Percentiles rank a stretch among this genome's conserved stretches.
Conservation (phyloP, 1,140 invertebrate species). For the Brachionus asplanchnoidis region DNA sequence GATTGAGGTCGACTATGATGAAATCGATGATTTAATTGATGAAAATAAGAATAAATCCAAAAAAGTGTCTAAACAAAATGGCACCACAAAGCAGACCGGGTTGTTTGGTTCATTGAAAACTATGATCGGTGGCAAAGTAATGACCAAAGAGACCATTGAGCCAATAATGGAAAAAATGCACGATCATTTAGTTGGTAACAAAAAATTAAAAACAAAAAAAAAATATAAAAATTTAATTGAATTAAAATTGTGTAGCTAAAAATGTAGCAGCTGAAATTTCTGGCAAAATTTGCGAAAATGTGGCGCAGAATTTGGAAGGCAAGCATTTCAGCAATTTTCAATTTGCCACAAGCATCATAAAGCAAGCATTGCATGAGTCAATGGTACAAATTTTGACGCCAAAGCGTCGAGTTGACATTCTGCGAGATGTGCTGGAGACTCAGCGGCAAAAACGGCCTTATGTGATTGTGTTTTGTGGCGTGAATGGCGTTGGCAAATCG, state of each 20-base stretch:
- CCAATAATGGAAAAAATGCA: constrained; percentile 87
- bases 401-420: constrained; percentile 86
- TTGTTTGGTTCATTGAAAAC: constrained; percentile 62
- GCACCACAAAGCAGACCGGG: constrained; percentile 47
- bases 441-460: constrained; percentile 77
- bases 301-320: constrained; percentile 83
- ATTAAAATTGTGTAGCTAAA: constrained; percentile 63
- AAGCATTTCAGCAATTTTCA: constrained; percentile 89
- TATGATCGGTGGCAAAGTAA: constrained; percentile 61
- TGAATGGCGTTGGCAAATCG: constrained; percentile 98
- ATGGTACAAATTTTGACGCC: constrained; percentile 88
- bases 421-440: constrained; percentile 88
- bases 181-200: constrained; percentile 69
- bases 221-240: constrained; percentile 35
- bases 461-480: constrained; percentile 94
- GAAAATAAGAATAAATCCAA: constrained; percentile 14
- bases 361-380: constrained; percentile 59
- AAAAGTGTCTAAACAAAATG: constrained; percentile 44
- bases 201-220: background rate
- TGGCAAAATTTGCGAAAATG: constrained; percentile 86
- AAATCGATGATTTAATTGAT: background rate
- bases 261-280: constrained; percentile 97
- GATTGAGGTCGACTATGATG: constrained; percentile 29
- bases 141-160: constrained; percentile 64
- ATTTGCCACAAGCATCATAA: constrained; percentile 72